These are phyloP conservation scores for Phoxinus dragarum DNA, from an alignment of 2,797 vertebrate species.

Conservation along the genomic window DNA sequence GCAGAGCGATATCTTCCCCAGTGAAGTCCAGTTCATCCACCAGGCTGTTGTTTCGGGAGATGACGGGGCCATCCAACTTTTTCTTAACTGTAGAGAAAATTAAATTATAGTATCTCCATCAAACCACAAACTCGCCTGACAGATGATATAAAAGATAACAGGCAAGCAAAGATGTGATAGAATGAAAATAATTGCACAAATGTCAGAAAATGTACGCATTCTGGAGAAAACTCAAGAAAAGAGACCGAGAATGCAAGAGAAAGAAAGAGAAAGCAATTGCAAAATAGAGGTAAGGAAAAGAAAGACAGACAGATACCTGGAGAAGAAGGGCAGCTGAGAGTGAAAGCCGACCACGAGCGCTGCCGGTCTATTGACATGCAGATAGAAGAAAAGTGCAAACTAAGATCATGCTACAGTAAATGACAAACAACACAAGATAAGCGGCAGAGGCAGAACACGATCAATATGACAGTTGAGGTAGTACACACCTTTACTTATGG, in stretches of 20 bases:
- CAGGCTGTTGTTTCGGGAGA: conserved; percentile 83
- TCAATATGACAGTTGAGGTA: background rate
- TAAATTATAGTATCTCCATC: accelerated
- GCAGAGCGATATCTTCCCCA: conserved; percentile 79
- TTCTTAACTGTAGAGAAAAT: conserved; percentile 68
- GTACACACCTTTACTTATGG: background rate
- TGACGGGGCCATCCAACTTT: conserved; percentile 69
- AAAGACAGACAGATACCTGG: conserved; percentile 74
- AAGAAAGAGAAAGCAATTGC: background rate
- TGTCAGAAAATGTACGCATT: background rate
- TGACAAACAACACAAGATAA: conserved; percentile 1
- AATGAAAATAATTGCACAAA: background rate
- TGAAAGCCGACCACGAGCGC: conserved; percentile 81
- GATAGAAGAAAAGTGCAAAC: conserved; percentile 20
- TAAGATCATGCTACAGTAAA: conserved; percentile 13
- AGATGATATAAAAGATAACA: background rate
- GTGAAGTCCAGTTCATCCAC: conserved; percentile 82
- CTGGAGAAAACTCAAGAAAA: background rate
- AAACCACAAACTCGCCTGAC: background rate
- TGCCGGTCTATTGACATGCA: conserved; percentile 71
- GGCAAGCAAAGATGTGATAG: no score
- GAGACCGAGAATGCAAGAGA: background rate
- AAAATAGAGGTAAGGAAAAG: background rate
- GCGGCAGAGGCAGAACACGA: background rate
- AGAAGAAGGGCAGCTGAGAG: conserved; percentile 75